Evolutionary conservation across 2,113 vertebrate species (phyloP).

Genomic region (Ammodytes marinus): DNA sequence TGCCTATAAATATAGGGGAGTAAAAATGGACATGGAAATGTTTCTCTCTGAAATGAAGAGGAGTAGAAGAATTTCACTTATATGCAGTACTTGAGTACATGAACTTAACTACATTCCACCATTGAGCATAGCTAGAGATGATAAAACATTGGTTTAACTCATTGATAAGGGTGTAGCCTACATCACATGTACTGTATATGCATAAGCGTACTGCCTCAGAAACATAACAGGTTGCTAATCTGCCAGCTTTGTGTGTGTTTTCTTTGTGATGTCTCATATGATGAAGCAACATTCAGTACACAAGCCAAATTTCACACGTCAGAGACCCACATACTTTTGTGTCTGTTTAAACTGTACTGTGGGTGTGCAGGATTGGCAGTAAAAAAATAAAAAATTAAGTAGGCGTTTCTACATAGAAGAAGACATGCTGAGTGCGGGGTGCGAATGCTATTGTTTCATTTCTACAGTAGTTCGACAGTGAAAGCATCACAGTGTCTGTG

Average conservation of each 20-base stretch:
- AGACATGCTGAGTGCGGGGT: constrained; percentile 26
- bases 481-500: constrained; percentile 13
- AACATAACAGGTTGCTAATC: constrained; percentile 20
- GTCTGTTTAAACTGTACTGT: constrained; percentile 36
- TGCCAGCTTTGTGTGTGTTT: constrained; percentile 34
- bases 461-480: constrained; percentile 22
- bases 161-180: neutral
- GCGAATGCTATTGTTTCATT: constrained; percentile 34
- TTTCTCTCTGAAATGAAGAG: neutral
- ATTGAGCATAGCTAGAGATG: neutral
- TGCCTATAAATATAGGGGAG: too few relatives aligned
- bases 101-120: neutral
- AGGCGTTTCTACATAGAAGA: constrained; percentile 58
- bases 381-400: constrained; percentile 26
- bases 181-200: neutral
- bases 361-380: constrained; percentile 25
- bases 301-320: constrained; percentile 33
- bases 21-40: neutral
- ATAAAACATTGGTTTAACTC: neutral
- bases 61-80: neutral
- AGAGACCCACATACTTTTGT: constrained; percentile 23
- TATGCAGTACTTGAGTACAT: neutral
- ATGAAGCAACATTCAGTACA: constrained; percentile 3
- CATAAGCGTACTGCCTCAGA: neutral
- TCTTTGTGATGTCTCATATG: neutral